A percentile compares a stretch with the other conserved stretches of the same genome.
phyloP scores from a whole-genome alignment of 1,140 invertebrate species.

The Tetragnatha versicolor region DNA sequence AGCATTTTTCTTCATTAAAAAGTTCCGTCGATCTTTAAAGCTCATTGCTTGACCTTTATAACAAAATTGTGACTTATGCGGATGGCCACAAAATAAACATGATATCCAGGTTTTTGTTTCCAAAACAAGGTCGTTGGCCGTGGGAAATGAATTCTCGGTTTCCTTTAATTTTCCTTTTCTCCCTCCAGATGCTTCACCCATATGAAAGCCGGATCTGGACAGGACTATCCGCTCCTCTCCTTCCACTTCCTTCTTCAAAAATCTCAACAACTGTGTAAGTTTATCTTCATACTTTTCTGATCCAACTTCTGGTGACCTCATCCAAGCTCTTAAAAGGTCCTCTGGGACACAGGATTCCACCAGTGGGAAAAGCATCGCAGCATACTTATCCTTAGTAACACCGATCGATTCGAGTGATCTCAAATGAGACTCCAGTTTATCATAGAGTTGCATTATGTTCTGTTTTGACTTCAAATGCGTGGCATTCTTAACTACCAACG shows the following conservation, averaged over 20 bases:
- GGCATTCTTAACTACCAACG: conserved; percentile 1
- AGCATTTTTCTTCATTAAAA: neutral
- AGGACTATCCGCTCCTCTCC: no score
- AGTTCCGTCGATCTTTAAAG: neutral
- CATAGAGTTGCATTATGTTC: conserved; percentile 36
- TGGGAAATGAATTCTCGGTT: no score
- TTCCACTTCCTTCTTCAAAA: no score
- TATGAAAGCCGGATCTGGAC: no score
- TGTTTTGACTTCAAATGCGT: neutral
- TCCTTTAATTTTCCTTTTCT: no score
- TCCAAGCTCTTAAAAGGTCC: conserved; percentile 59
- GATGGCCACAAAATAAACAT: conserved; percentile 4
- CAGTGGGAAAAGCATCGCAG: conserved; percentile 59
- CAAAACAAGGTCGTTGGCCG: no score
- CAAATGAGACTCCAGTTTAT: conserved; percentile 60
- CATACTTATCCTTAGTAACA: conserved; percentile 60
- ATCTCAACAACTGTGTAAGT: no score
- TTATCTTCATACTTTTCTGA: no score
- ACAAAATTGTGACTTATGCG: conserved; percentile 5
- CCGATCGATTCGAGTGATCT: conserved; percentile 59
- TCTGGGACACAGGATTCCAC: conserved; percentile 61
- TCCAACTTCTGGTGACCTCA: no score
- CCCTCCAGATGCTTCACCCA: no score
- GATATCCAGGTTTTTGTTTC: no score
- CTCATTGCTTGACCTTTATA: neutral